Percentiles rank a stretch among this genome's conserved stretches.
These are phyloP conservation scores for Clinocottus analis DNA, from an alignment of 2,113 vertebrate genomes.

Conservation along the genomic window DNA sequence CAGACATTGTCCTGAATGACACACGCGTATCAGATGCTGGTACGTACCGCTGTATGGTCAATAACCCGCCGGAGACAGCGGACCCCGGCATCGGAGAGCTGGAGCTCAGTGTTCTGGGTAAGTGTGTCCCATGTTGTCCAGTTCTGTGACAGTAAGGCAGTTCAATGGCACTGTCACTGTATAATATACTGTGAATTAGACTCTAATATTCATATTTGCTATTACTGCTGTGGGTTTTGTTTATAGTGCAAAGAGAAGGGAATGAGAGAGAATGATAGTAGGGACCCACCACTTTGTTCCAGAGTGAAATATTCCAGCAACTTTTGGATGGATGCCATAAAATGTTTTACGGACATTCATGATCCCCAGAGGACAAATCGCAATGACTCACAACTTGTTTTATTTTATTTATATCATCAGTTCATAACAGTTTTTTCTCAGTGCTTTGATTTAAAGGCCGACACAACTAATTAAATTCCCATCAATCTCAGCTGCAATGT, in stretches of 20 bases:
- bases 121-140: constrained; percentile 1
- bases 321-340: not conserved
- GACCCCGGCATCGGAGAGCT: constrained; percentile 83
- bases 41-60: constrained; percentile 86
- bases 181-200: not conserved
- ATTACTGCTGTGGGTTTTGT: not conserved
- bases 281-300: not conserved
- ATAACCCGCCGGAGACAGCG: constrained; percentile 84
- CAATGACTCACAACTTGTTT: not conserved
- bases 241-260: too few relatives aligned
- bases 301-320: not conserved
- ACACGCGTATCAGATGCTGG: constrained; percentile 83
- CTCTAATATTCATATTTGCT: not conserved
- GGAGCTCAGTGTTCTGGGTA: constrained; percentile 82
- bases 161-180: not conserved
- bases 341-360: not conserved
- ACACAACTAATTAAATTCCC: not conserved
- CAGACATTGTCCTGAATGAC: constrained; percentile 84
- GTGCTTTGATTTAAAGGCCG: not conserved
- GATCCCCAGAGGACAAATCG: not conserved
- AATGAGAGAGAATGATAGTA: too few relatives aligned
- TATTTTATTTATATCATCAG: not conserved
- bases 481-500: not conserved
- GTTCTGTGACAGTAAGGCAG: not conserved
- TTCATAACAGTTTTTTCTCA: not conserved